Percentiles rank a stretch among this genome's conserved stretches.
These are phyloP conservation scores for Balearica regulorum DNA, from an alignment of 2,797 vertebrate species.

Conservation along the genomic window DNA sequence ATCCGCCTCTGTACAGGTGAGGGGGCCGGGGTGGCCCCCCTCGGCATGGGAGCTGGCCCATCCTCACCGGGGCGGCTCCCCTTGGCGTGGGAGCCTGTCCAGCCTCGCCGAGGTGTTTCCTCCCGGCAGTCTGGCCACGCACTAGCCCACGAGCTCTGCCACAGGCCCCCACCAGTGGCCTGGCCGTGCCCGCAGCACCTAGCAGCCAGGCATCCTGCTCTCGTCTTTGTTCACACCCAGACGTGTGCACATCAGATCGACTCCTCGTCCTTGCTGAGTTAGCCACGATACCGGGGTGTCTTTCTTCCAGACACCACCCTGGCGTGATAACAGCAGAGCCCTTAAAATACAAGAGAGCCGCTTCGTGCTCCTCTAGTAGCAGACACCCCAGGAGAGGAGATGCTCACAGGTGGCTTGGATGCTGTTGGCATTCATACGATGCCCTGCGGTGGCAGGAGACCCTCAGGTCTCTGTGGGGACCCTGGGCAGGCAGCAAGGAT, in stretches of 20 bases:
- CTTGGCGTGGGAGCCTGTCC: not conserved
- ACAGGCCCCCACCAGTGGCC: rapidly evolving
- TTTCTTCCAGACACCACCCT: rapidly evolving
- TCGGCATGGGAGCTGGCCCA: not conserved
- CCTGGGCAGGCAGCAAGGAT: not conserved
- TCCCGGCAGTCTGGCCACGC: rapidly evolving
- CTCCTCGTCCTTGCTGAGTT: not conserved
- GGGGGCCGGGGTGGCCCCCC: not conserved
- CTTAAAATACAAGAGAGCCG: not conserved
- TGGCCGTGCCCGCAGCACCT: rapidly evolving
- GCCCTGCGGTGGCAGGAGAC: not conserved
- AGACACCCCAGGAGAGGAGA: not conserved
- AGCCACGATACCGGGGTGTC: not conserved
- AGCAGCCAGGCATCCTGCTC: not conserved
- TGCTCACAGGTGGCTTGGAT: not conserved
- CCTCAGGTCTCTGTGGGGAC: rapidly evolving
- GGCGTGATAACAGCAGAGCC: not conserved
- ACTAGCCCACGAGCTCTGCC: rapidly evolving
- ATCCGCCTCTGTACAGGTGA: conserved; percentile 94
- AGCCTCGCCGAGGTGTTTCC: not conserved
- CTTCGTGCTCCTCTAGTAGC: not conserved
- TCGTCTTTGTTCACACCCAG: not conserved
- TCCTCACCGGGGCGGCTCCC: not conserved
- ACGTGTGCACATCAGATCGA: not conserved
- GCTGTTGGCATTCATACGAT: not conserved